Percentiles rank a stretch among this genome's conserved stretches.
Conservation (phyloP, 2,797 vertebrate species). For the Muscicapa comitata region DNA sequence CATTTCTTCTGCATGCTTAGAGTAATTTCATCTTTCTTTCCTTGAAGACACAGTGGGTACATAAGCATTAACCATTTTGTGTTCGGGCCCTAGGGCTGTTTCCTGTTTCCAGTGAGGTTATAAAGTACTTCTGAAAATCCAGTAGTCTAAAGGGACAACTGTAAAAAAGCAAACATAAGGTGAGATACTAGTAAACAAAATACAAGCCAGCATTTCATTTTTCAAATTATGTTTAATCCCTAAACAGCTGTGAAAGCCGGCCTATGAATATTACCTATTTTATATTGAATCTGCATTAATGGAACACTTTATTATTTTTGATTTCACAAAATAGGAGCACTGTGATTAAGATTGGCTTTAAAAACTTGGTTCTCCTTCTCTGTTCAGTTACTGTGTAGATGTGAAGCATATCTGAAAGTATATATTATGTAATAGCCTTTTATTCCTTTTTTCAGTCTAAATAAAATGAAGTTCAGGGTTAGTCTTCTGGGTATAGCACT, state of each 20-base stretch:
- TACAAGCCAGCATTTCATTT: conserved; percentile 16
- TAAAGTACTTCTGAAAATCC: conserved; percentile 26
- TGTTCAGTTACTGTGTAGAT: neutral
- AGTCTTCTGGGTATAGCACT: neutral
- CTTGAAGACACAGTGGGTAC: neutral
- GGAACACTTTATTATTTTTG: neutral
- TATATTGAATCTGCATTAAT: neutral
- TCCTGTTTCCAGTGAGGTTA: neutral
- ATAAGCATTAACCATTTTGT: neutral
- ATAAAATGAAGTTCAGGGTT: neutral
- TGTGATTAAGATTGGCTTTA: neutral
- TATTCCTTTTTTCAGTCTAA: neutral
- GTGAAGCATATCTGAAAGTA: neutral
- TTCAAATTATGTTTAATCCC: conserved; percentile 12
- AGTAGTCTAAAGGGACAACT: neutral
- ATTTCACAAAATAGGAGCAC: neutral
- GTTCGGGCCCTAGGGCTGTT: neutral
- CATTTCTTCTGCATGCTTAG: conserved; percentile 17
- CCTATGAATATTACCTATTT: neutral
- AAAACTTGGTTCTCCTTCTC: neutral
- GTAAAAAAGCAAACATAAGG: neutral
- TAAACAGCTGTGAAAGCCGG: neutral
- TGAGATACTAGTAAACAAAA: conserved; percentile 18
- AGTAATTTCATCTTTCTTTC: conserved; percentile 4
- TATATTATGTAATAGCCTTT: neutral